A percentile compares a stretch with the other conserved stretches of the same genome.
phyloP scores from a whole-genome alignment of 2,888 invertebrate genomes.

The Cosmia pyralina region DNA sequence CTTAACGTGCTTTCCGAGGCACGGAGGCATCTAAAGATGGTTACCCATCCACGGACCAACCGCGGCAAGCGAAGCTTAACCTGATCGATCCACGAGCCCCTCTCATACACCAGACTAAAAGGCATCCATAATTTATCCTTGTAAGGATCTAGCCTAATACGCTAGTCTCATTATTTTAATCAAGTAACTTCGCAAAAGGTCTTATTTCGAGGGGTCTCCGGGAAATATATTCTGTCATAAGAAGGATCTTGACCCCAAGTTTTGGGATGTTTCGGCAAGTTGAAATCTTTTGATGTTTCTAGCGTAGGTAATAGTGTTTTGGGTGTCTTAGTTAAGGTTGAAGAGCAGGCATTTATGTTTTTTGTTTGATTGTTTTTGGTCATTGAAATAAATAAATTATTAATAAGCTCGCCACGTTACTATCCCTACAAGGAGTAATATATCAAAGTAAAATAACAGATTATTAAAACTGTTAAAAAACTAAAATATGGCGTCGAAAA shows the following conservation, averaged over 20 bases:
- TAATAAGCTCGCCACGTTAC: too few species aligned
- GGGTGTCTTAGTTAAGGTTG: background rate
- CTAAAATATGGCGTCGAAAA: too few species aligned
- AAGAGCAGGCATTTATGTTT: background rate
- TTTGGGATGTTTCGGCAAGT: conserved; percentile 12
- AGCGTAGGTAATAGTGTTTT: conserved; percentile 18
- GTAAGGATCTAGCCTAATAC: conserved; percentile 37
- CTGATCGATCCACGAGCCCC: too few species aligned
- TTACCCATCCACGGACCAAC: too few species aligned
- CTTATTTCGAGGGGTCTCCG: conserved; percentile 39
- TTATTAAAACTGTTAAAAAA: too few species aligned
- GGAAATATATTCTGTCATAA: conserved; percentile 43
- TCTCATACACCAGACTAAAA: background rate
- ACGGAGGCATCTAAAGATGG: too few species aligned
- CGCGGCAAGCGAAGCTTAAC: too few species aligned
- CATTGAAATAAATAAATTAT: background rate
- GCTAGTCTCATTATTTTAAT: conserved; percentile 45
- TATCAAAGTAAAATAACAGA: too few species aligned
- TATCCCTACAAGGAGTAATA: too few species aligned
- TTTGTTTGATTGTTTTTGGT: background rate
- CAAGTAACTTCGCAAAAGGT: conserved; percentile 30
- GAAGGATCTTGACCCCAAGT: conserved; percentile 31
- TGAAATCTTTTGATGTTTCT: conserved; percentile 35
- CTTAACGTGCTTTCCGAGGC: too few species aligned
- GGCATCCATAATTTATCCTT: conserved; percentile 29